Evolutionary conservation across 2,797 vertebrate species (phyloP).

Genomic region (Neoniphon sammara): DNA sequence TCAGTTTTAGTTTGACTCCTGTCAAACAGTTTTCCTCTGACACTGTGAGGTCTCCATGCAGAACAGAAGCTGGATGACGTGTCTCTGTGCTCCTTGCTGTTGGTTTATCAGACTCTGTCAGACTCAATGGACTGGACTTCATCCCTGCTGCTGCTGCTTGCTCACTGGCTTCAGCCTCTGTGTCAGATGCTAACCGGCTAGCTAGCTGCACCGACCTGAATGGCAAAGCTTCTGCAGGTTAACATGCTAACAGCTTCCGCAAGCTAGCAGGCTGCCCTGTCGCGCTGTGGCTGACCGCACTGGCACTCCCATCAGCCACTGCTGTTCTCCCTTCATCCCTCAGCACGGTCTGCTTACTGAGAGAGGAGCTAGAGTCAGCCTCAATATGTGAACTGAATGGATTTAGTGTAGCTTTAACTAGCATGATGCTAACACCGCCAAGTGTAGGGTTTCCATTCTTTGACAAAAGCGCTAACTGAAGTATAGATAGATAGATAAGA

Average conservation of each 20-base stretch:
- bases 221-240: conserved; percentile 35
- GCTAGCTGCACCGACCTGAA: not conserved
- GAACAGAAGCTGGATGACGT: not conserved
- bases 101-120: not conserved
- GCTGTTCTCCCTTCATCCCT: conserved; percentile 6
- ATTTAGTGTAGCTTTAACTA: too few relatives aligned
- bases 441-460: too few relatives aligned
- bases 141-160: conserved; percentile 58
- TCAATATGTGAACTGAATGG: too few relatives aligned
- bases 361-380: conserved; percentile 1
- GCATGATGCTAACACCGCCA: too few relatives aligned
- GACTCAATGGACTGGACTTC: conserved; percentile 35
- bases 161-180: conserved; percentile 40
- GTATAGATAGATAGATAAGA: too few relatives aligned
- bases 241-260: conserved; percentile 26
- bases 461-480: too few relatives aligned
- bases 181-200: conserved; percentile 18
- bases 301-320: conserved; percentile 49
- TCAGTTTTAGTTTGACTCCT: too few relatives aligned
- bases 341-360: conserved; percentile 52
- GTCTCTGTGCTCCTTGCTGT: not conserved
- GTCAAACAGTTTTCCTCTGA: too few relatives aligned
- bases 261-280: conserved; percentile 32
- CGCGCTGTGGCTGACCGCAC: conserved; percentile 34
- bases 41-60: not conserved